Base-by-base conservation (phyloP, 2,113 vertebrate species). In the Rhinolophus sinicus region DNA sequence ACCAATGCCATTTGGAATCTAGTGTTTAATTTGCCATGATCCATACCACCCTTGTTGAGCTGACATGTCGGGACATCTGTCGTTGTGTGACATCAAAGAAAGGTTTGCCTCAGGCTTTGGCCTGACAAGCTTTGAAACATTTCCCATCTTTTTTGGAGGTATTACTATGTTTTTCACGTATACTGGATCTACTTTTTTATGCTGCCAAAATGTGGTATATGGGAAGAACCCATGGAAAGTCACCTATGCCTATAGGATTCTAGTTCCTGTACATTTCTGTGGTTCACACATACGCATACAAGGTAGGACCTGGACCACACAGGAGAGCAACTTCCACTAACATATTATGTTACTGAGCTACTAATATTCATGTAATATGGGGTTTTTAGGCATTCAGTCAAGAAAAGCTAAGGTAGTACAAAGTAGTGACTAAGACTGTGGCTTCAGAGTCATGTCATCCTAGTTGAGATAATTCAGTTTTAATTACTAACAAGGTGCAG, bases 81-180 rank as follows among this genome's bases (percentile, higher is more conserved):
- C 44, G 21, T 5, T 26, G 28, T 26, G 33, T 85, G 54, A 65
- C 60, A 52, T 85, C 70, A 78, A 80, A 90, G 54, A 92, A n/a
- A 8, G 2, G 8, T 90, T 85, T 90, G 64, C 44, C 30, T 19
- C 90, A 85, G 75, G 94, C 6, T 90, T 87, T 69, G 82, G 33
- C 73, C 85, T 92, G 81, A 82, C 50, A 80, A 19, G 26, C 28
- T 92, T 93, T 58, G 76, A 96, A 95, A 92, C 16, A 50, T 88
- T 97, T 88, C 40, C 93, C 80, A 95, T 40, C 21, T 82, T 95
- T 84, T 67, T n/a, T n/a, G 64, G 60, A 88, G 30, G 67, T 38
- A 50, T 44, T 64, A 15, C 38, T 95, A 14, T 91, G 80, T 91
- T 94, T 94, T 94, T 69, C 80, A 87, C 40, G 35, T 73, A 35